Evolutionary conservation across 2,797 vertebrate genomes (phyloP).

Genomic region (Smutsia temminckii): DNA sequence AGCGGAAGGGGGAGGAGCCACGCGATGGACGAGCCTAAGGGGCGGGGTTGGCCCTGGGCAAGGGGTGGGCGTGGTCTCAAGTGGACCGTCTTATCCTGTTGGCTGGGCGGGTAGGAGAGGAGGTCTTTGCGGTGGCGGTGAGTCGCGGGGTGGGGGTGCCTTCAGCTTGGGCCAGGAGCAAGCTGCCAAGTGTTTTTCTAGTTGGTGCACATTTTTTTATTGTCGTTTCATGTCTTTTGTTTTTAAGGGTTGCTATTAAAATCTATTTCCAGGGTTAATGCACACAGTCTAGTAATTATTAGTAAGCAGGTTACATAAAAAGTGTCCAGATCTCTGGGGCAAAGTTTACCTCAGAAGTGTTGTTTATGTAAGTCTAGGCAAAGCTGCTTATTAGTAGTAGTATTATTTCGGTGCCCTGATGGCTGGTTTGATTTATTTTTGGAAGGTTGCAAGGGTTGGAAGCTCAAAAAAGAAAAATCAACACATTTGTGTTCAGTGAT

Average conservation of each 20-base stretch:
- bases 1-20: conserved; percentile 64
- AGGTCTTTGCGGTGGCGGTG: background rate
- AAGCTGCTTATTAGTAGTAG: conserved; percentile 67
- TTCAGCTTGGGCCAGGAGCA: background rate
- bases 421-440: conserved; percentile 75
- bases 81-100: background rate
- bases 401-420: conserved; percentile 69
- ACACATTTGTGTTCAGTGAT: conserved; percentile 54
- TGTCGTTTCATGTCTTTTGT: conserved; percentile 59
- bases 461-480: conserved; percentile 68
- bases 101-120: background rate
- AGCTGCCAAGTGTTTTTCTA: conserved; percentile 63
- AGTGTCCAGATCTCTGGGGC: conserved; percentile 58
- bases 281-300: conserved; percentile 58
- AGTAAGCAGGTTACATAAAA: conserved; percentile 70
- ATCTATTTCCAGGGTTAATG: conserved; percentile 63
- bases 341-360: conserved; percentile 66
- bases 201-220: conserved; percentile 47
- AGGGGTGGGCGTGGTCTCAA: background rate
- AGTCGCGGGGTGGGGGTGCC: background rate
- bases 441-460: conserved; percentile 67
- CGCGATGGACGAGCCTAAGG: accelerated
- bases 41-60: background rate
- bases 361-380: conserved; percentile 66
- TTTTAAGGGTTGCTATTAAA: conserved; percentile 55